Evolutionary conservation across 2,888 invertebrate genomes (phyloP), one percentile per base, ranked within the genome.

Genomic region (Teinopalpus imperialis): DNA sequence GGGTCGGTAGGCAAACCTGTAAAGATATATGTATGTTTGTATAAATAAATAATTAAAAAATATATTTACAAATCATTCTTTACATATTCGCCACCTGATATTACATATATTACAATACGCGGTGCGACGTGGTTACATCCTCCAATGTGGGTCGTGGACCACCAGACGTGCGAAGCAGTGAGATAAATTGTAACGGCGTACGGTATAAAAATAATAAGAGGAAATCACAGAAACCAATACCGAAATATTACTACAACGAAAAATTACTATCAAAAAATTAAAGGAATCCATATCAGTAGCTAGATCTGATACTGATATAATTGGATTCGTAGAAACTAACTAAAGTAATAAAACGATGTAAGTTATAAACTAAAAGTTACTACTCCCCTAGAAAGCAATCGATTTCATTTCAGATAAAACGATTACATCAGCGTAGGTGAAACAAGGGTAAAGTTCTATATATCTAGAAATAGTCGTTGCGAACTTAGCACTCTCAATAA

Each of bases 401-500:
- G 63, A 61, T 69, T 69, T 66, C 63, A 66, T 69, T 67, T 66
- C 44, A 69, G 63, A 69, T 68, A 68, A 73, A 77, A 66, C 66
- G 66, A 73, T 79, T 77, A 81, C 72, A 73, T 71, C 66, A 77
- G 59, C 61, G 69, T 71, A 73, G 69, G 71, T 73, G 72, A 69
- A 73, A 64, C 61, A 63, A 62, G 68, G 69, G 64, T 61, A 70
- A 80, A 85, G 63, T 81, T 79, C 61, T 72, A 66, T 76, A 75
- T 77, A 66, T 72, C 66, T 67, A 61, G 65, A 73, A 40, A 77
- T 69, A 68, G 70, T 76, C 67, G 67, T 61, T 63, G 57, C 72
- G 60, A 88, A 88, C 88, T 88, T 87, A 74, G 78, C 86, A 88
- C 88, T 87, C 77, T 71, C 81, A 77, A 82, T 87, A 85, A 87